These are phyloP conservation scores for Polypedilum pembai DNA, from an alignment of 1,140 invertebrate genomes.

Conservation along the genomic window DNA sequence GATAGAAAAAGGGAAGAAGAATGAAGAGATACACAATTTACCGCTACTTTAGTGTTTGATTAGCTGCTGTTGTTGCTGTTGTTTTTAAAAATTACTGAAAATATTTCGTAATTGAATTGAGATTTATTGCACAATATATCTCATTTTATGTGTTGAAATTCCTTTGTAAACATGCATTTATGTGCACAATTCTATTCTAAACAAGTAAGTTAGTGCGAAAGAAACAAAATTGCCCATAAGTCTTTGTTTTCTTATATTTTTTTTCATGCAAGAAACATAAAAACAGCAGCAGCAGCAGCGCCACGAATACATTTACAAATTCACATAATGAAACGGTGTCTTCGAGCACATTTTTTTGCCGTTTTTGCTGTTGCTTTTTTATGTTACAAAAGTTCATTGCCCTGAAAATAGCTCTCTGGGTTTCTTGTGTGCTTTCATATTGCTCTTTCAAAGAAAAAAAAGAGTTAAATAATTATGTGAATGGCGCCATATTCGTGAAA, in stretches of 20 bases:
- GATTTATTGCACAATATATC: background rate
- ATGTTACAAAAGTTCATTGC: conserved; percentile 28
- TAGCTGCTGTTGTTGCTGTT: background rate
- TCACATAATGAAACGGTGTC: background rate
- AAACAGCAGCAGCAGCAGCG: background rate
- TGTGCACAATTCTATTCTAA: too few relatives aligned
- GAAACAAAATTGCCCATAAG: too few relatives aligned
- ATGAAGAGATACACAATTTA: conserved; percentile 12
- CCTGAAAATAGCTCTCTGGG: background rate
- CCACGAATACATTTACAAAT: background rate
- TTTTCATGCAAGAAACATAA: background rate
- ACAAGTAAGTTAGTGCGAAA: too few relatives aligned
- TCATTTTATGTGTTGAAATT: background rate
- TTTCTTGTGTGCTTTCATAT: conserved; percentile 13
- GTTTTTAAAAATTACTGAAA: too few relatives aligned
- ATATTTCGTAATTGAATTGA: background rate
- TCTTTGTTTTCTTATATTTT: too few relatives aligned
- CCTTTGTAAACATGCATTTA: background rate
- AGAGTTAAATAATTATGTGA: background rate
- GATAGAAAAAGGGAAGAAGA: background rate
- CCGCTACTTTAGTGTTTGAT: conserved; percentile 5
- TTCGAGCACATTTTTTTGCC: conserved; percentile 9
- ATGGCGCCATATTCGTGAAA: background rate
- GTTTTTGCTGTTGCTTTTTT: conserved; percentile 24
- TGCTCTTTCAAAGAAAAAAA: background rate